These are phyloP conservation scores for Sycophila texana DNA, from an alignment of 2,888 invertebrate species.

Conservation along the genomic window DNA sequence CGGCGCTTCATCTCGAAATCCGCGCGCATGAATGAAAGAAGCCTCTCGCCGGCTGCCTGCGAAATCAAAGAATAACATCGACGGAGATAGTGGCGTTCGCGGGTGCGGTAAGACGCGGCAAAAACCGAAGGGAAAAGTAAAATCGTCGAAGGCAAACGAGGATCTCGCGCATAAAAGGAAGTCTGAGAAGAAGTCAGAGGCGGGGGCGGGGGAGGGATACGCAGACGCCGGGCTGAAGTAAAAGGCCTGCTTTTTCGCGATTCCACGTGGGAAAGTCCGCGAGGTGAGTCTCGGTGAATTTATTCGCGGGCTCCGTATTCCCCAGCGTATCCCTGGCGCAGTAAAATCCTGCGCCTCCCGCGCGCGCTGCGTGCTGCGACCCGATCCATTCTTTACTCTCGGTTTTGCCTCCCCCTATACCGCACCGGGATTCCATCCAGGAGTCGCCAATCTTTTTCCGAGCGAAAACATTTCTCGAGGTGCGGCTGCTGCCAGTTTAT, in stretches of 20 bases:
- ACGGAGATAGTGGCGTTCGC: neutral
- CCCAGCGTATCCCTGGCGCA: neutral
- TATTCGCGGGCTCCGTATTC: slow-evolving; percentile 13
- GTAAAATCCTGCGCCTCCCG: neutral
- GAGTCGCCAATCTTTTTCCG: neutral
- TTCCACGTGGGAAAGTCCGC: slow-evolving; percentile 38
- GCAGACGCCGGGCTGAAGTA: neutral
- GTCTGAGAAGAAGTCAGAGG: neutral
- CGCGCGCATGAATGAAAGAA: neutral
- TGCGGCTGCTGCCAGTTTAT: neutral
- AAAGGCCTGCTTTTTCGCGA: slow-evolving; percentile 17
- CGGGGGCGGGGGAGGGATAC: neutral
- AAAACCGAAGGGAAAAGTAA: neutral
- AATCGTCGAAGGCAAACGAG: neutral
- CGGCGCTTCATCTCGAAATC: neutral
- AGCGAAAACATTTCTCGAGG: neutral
- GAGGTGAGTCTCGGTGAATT: slow-evolving; percentile 10
- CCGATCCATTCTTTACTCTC: neutral
- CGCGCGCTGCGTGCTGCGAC: neutral
- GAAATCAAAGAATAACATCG: slow-evolving; percentile 18
- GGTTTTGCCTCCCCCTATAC: neutral
- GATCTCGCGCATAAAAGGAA: neutral
- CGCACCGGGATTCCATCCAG: too few relatives aligned
- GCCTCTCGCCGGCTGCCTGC: neutral
- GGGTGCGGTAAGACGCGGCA: neutral